Conservation (phyloP, 2,888 invertebrate genomes). For the Odiellus spinosus region DNA sequence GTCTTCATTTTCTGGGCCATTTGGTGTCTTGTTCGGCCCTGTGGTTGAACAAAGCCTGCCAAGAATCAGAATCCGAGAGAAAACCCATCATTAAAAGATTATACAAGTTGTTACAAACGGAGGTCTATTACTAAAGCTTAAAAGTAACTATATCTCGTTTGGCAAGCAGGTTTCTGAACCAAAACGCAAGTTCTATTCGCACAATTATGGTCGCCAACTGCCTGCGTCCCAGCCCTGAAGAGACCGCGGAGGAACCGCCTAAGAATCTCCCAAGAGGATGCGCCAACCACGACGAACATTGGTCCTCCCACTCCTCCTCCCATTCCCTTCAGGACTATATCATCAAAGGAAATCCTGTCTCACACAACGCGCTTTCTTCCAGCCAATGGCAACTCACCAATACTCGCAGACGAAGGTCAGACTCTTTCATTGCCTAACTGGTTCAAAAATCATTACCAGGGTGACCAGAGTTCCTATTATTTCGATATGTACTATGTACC, state of each 20-base stretch:
- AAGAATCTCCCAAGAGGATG: not conserved
- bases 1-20: conserved; percentile 61
- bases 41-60: conserved; percentile 46
- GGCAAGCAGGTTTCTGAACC: conserved; percentile 36
- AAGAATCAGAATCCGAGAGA: conserved; percentile 59
- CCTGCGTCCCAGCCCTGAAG: conserved; percentile 21
- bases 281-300: not conserved
- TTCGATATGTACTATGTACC: too few species aligned
- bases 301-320: not conserved
- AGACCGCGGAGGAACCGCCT: not conserved
- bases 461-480: too few species aligned
- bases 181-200: conserved; percentile 58
- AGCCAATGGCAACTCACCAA: conserved; percentile 4
- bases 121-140: too few species aligned
- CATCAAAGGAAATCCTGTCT: conserved; percentile 21
- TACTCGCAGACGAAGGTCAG: conserved; percentile 2
- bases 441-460: too few species aligned
- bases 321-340: conserved; percentile 1
- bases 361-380: conserved; percentile 11
- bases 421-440: too few species aligned
- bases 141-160: too few species aligned
- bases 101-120: conserved; percentile 53
- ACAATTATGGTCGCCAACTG: conserved; percentile 61
- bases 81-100: conserved; percentile 57
- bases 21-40: conserved; percentile 39